Evolutionary conservation across 2,888 invertebrate genomes (phyloP).

Genomic region (Odontocolon sp.): DNA sequence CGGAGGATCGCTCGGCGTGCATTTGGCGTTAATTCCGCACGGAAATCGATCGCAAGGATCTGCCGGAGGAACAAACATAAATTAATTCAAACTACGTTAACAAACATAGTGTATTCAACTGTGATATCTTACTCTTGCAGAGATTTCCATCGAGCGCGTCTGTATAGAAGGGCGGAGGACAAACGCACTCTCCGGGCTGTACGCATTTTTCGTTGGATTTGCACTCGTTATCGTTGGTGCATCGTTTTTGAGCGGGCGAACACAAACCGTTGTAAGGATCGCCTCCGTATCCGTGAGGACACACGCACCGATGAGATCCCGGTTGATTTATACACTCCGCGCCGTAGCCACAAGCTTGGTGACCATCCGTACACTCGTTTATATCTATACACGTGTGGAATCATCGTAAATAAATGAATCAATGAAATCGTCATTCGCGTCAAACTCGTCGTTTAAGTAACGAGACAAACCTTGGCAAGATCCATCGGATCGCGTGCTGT

Average conservation of each 20-base stretch:
- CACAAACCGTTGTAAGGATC: conserved; percentile 92
- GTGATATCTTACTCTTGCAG: conserved; percentile 89
- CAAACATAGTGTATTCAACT: background rate
- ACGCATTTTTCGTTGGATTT: conserved; percentile 94
- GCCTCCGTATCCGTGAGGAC: conserved; percentile 91
- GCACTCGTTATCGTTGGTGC: conserved; percentile 92
- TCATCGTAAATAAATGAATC: conserved; percentile 47
- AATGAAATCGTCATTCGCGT: background rate
- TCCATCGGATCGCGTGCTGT: conserved; percentile 88
- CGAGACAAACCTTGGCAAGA: conserved; percentile 88
- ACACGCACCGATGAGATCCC: conserved; percentile 91
- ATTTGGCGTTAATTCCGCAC: conserved; percentile 95
- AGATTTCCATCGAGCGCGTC: conserved; percentile 91
- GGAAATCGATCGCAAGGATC: conserved; percentile 93
- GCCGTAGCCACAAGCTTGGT: conserved; percentile 91
- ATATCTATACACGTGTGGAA: conserved; percentile 87
- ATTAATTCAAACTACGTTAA: background rate
- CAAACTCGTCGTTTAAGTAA: no score
- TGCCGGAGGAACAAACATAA: conserved; percentile 60
- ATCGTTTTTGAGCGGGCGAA: conserved; percentile 90
- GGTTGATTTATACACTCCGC: conserved; percentile 92
- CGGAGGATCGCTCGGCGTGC: conserved; percentile 94
- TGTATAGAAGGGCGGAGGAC: conserved; percentile 94
- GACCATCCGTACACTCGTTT: conserved; percentile 90
- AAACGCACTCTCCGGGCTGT: conserved; percentile 95